phyloP scores from a whole-genome alignment of 2,888 invertebrate species.

The Eupithecia centaureata region DNA sequence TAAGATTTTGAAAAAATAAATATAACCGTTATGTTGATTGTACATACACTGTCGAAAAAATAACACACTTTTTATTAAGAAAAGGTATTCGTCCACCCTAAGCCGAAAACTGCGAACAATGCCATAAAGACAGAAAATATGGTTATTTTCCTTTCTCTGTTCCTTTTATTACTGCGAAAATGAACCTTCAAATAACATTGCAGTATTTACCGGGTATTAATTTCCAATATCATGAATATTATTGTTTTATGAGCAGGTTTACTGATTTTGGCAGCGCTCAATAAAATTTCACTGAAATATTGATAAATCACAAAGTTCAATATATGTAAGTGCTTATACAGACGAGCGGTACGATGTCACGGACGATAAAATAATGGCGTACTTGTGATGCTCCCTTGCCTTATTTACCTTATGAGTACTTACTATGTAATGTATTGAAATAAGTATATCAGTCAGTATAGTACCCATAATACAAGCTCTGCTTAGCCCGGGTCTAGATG shows the following conservation, averaged over 20 bases:
- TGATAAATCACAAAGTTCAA: constrained; percentile 14
- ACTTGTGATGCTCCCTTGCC: background rate
- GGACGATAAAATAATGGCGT: background rate
- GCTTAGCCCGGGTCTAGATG: no score
- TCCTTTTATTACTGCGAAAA: constrained; percentile 35
- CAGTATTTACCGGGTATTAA: constrained; percentile 30
- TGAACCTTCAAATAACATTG: constrained; percentile 32
- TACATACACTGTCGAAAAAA: background rate
- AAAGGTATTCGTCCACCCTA: constrained; percentile 8
- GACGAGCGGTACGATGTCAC: background rate
- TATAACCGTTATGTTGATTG: background rate
- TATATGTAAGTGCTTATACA: background rate
- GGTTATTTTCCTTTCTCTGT: constrained; percentile 38
- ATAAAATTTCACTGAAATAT: constrained; percentile 11
- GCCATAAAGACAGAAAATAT: constrained; percentile 36
- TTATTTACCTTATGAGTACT: background rate
- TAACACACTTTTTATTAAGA: constrained; percentile 6
- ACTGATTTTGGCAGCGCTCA: constrained; percentile 15
- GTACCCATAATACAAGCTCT: no score
- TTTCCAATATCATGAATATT: constrained; percentile 29
- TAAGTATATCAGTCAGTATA: no score
- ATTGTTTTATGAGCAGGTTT: constrained; percentile 24
- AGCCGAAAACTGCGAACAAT: constrained; percentile 43
- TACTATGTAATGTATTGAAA: no score
- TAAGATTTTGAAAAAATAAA: background rate